phyloP scores from a whole-genome alignment of 2,888 invertebrate species.

The Idaea biselata region DNA sequence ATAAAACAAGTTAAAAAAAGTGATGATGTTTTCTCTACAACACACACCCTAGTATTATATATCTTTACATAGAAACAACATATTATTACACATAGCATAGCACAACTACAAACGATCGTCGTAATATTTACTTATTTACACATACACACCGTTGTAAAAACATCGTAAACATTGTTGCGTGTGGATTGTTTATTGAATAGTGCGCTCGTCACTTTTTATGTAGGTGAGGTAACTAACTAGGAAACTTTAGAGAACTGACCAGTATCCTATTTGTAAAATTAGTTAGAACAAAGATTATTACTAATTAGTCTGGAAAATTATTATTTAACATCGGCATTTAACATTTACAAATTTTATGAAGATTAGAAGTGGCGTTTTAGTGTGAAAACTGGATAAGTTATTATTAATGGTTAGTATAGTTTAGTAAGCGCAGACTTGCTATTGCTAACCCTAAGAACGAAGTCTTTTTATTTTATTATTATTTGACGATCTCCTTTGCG shows the following conservation, averaged over 20 bases:
- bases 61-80: neutral
- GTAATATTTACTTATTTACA: conserved; percentile 49
- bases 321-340: no score
- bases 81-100: neutral
- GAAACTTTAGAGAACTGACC: neutral
- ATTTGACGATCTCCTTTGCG: no score
- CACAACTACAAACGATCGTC: conserved; percentile 2
- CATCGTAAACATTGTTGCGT: conserved; percentile 53
- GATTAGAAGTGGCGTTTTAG: no score
- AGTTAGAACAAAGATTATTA: no score
- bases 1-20: no score
- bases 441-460: no score
- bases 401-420: no score
- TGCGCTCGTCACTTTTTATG: conserved; percentile 41
- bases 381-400: no score
- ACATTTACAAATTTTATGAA: no score
- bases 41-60: neutral
- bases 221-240: conserved; percentile 31
- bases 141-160: conserved; percentile 45
- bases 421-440: no score
- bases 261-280: neutral
- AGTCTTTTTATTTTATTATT: no score
- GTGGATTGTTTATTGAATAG: conserved; percentile 48
- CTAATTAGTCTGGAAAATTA: no score
- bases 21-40: neutral